Conservation (phyloP, 2,113 vertebrate species). For the Eulemur rufifrons region DNA sequence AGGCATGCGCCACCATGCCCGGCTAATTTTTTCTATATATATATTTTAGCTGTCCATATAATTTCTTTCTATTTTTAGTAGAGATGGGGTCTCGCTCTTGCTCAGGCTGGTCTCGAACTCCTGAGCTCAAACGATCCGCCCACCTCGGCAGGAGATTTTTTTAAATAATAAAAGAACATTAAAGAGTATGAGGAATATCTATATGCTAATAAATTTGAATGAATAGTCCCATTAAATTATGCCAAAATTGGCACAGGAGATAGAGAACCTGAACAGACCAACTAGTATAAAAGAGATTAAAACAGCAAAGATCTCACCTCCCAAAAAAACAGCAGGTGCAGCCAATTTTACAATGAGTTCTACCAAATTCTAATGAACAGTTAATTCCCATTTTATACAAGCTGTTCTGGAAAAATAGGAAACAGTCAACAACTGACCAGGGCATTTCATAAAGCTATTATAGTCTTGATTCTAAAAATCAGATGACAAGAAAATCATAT, state of each 20-base stretch:
- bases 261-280: not conserved
- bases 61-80: too few species aligned
- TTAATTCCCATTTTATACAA: conserved; percentile 47
- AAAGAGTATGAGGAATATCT: not conserved
- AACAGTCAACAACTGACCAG: not conserved
- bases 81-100: too few species aligned
- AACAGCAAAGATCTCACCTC: not conserved
- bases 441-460: conserved; percentile 19
- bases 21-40: too few species aligned
- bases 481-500: conserved; percentile 38
- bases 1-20: too few species aligned
- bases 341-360: conserved; percentile 10
- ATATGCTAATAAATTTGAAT: not conserved
- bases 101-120: too few species aligned
- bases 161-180: conserved; percentile 1
- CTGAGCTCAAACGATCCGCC: too few species aligned
- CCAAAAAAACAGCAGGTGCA: conserved; percentile 44
- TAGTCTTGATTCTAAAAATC: conserved; percentile 21
- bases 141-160: too few species aligned
- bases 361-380: conserved; percentile 44
- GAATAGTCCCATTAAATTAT: conserved; percentile 22
- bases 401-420: conserved; percentile 25
- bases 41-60: too few species aligned
- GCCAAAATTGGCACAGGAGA: conserved; percentile 36
- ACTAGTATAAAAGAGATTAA: not conserved